phyloP scores from a whole-genome alignment of 2,113 vertebrate species.

The Tauraco erythrolophus region DNA sequence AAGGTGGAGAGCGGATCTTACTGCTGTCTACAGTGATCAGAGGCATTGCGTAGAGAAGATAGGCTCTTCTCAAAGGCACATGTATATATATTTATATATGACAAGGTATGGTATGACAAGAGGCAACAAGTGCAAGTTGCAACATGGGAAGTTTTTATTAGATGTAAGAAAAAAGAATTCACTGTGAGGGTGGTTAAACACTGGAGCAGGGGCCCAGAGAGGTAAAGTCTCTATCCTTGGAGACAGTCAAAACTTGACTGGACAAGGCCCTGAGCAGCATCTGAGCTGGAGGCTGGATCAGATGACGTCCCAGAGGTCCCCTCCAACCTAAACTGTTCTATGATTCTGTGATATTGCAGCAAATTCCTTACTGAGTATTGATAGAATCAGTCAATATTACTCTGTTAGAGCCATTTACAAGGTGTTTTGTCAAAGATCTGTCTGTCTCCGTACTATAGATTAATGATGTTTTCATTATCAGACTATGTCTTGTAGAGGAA shows the following conservation, averaged over 20 bases:
- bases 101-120: not conserved
- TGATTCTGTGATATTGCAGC: conserved; percentile 61
- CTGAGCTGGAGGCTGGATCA: not conserved
- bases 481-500: conserved; percentile 9
- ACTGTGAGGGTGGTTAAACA: fast-evolving
- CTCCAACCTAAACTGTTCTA: conserved; percentile 12
- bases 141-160: not conserved
- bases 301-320: not conserved
- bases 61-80: not conserved
- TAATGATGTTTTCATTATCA: conserved; percentile 76
- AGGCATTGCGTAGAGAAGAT: not conserved
- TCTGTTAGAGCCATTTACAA: conserved; percentile 76
- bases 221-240: not conserved
- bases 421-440: conserved; percentile 76
- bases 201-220: not conserved
- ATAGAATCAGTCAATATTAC: conserved; percentile 76
- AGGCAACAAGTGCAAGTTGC: not conserved
- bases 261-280: not conserved
- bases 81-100: too few relatives aligned
- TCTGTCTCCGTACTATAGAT: conserved; percentile 70
- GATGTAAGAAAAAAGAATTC: not conserved
- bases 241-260: not conserved
- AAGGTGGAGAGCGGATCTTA: not conserved
- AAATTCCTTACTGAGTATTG: conserved; percentile 63
- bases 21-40: not conserved